phyloP scores from a whole-genome alignment of 1,140 invertebrate genomes.

The Bilobella aurantiaca region DNA sequence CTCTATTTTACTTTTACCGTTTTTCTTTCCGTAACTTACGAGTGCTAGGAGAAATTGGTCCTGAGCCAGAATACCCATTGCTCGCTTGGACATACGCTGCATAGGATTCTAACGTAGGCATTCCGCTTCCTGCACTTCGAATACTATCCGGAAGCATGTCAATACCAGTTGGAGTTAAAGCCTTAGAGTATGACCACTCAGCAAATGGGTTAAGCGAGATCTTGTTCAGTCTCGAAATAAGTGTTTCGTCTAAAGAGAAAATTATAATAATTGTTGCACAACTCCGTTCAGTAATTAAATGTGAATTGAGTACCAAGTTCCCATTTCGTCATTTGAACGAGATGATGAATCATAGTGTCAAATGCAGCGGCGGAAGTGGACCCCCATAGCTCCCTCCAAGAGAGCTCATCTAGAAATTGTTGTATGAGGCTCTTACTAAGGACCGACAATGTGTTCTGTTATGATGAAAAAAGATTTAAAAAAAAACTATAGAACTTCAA shows the following conservation, averaged over 20 bases:
- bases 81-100: slow-evolving; percentile 6
- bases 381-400: slow-evolving; percentile 66
- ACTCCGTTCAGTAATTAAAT: not conserved
- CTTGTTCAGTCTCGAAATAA: slow-evolving; percentile 50
- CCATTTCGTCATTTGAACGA: slow-evolving; percentile 62
- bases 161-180: slow-evolving; percentile 8
- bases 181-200: slow-evolving; percentile 55
- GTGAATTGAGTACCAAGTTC: slow-evolving; percentile 43
- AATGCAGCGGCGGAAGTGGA: slow-evolving; percentile 62
- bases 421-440: slow-evolving; percentile 73
- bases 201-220: slow-evolving; percentile 67
- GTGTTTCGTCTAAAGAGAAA: slow-evolving; percentile 38
- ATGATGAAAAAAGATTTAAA: slow-evolving; percentile 15
- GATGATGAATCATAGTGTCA: slow-evolving; percentile 65
- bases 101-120: slow-evolving; percentile 1
- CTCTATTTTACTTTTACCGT: too few relatives aligned
- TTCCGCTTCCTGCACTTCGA: not conserved
- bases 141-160: slow-evolving; percentile 28
- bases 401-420: slow-evolving; percentile 76
- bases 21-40: too few relatives aligned
- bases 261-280: slow-evolving; percentile 1
- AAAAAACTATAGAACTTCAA: slow-evolving; percentile 8
- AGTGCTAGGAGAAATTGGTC: not conserved
- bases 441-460: slow-evolving; percentile 68
- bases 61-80: not conserved